phyloP scores from a whole-genome alignment of 1,140 invertebrate genomes.

The Pseudomyrmex pallidus region DNA sequence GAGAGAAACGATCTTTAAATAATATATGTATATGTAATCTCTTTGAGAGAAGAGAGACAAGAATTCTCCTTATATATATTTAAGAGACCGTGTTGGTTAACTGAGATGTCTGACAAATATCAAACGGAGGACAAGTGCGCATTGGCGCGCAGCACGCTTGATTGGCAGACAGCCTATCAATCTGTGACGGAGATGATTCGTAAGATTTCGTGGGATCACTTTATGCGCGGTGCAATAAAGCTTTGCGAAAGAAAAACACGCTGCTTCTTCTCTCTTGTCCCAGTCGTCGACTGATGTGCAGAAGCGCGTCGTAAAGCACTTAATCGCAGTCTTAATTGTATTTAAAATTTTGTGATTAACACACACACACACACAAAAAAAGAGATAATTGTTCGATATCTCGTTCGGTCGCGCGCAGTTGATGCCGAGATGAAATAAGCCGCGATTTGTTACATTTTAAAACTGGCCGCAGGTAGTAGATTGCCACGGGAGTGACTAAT shows the following conservation, averaged over 20 bases:
- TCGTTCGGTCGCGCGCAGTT: slow-evolving; percentile 13
- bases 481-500: slow-evolving; percentile 52
- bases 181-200: slow-evolving; percentile 32
- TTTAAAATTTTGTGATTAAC: neutral
- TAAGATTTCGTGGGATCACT: slow-evolving; percentile 48
- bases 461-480: slow-evolving; percentile 54
- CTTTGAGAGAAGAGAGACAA: neutral
- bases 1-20: no score
- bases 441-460: slow-evolving; percentile 48
- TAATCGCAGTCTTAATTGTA: neutral
- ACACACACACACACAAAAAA: neutral
- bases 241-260: no score
- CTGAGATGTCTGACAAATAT: slow-evolving; percentile 31
- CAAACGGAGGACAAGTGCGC: slow-evolving; percentile 10
- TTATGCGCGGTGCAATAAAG: neutral
- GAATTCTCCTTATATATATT: neutral
- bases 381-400: neutral
- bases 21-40: no score
- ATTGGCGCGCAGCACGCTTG: slow-evolving; percentile 17
- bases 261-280: no score
- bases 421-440: slow-evolving; percentile 15
- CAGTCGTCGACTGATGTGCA: no score
- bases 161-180: slow-evolving; percentile 44
- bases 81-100: neutral
- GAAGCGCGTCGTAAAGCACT: no score